These are phyloP conservation scores for Tretioscincus oriximinensis DNA, from an alignment of 2,113 vertebrate genomes.

Conservation along the genomic window DNA sequence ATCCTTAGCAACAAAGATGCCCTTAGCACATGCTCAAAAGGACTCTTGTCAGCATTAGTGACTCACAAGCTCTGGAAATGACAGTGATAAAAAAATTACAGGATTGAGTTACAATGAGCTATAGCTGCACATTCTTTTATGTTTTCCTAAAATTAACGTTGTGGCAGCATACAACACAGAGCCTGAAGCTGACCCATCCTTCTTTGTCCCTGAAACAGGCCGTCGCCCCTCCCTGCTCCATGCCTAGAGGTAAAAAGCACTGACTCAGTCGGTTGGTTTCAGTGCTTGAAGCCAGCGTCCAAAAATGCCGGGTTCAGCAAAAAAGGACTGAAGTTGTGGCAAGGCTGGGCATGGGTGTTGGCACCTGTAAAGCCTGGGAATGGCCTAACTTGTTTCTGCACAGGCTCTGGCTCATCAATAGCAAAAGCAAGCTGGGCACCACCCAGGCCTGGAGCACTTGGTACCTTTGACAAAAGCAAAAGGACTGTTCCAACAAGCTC, in stretches of 20 bases:
- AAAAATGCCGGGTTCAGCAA: constrained; percentile 22
- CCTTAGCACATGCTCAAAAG: background rate
- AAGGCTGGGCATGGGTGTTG: background rate
- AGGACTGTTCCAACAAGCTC: background rate
- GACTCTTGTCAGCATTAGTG: background rate
- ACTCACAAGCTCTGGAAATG: background rate
- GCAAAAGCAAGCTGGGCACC: background rate
- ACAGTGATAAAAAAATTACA: background rate
- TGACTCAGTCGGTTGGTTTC: constrained; percentile 67
- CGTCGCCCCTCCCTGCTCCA: constrained; percentile 30
- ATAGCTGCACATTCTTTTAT: background rate
- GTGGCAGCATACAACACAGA: background rate
- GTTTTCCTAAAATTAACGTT: background rate
- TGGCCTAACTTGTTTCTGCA: background rate
- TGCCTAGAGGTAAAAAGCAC: constrained; percentile 43
- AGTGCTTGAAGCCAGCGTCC: constrained; percentile 53
- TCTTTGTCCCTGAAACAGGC: background rate
- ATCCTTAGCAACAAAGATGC: background rate
- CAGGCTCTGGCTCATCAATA: background rate
- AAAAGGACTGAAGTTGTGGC: constrained; percentile 7
- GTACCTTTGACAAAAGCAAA: background rate
- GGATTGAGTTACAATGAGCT: background rate
- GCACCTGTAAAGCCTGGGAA: background rate
- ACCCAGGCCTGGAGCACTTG: constrained; percentile 9
- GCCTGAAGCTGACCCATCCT: background rate